Conservation (phyloP, 2,888 invertebrate genomes). For the Morinoia aosen region DNA sequence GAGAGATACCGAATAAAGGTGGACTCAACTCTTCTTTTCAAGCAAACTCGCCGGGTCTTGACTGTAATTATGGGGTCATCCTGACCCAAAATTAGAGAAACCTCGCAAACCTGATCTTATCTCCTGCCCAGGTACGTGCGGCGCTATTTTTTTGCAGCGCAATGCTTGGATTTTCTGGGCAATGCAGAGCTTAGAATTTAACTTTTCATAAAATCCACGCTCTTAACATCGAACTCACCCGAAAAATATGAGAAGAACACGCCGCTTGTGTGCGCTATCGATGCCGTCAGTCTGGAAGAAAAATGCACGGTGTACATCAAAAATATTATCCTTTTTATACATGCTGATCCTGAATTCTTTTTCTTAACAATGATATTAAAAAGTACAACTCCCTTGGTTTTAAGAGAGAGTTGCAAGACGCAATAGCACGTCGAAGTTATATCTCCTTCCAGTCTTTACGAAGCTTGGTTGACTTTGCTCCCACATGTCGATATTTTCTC, state of each 20-base stretch:
- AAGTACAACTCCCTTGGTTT: not conserved
- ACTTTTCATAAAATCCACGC: not conserved
- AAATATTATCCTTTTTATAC: not conserved
- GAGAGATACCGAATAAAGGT: no score
- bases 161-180: not conserved
- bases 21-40: not conserved
- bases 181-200: not conserved
- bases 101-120: not conserved
- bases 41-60: not conserved
- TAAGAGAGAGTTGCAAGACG: not conserved
- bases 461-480: not conserved
- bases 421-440: not conserved
- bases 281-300: not conserved
- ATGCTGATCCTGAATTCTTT: not conserved
- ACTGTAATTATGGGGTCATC: not conserved
- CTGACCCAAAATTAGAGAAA: not conserved
- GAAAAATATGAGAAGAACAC: not conserved
- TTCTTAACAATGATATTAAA: not conserved
- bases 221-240: not conserved
- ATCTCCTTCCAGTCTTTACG: not conserved
- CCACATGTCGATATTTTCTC: not conserved
- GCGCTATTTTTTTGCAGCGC: not conserved
- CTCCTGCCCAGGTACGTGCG: not conserved
- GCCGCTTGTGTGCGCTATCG: not conserved
- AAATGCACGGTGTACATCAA: not conserved